A percentile compares a stretch with the other conserved stretches of the same genome.
Conservation (phyloP, 2,797 vertebrate species). For the Rallus crepitans region DNA sequence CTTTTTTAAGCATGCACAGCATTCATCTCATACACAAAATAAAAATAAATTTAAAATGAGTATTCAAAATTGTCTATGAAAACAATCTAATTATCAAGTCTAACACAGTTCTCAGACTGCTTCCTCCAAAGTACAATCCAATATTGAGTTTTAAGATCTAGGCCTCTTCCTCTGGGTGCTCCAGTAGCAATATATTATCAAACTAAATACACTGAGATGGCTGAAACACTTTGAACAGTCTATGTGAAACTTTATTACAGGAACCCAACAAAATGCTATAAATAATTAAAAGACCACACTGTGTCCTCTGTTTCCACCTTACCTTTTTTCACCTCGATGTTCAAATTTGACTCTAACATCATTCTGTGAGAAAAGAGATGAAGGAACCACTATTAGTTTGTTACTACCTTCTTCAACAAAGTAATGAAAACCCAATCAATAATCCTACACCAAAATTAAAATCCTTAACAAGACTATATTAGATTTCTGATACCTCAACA, state of each 20-base stretch:
- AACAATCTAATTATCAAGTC: not conserved
- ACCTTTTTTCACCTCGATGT: slow-evolving; percentile 98
- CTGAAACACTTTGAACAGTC: not conserved
- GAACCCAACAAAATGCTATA: not conserved
- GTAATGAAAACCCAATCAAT: not conserved
- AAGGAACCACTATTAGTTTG: slow-evolving; percentile 1
- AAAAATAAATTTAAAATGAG: not conserved
- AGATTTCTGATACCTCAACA: not conserved
- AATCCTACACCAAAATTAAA: not conserved
- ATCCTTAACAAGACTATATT: not conserved
- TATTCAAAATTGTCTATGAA: not conserved
- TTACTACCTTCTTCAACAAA: not conserved
- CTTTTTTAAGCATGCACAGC: not conserved
- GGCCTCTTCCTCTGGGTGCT: not conserved
- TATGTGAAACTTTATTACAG: not conserved
- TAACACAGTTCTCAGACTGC: not conserved
- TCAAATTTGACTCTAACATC: slow-evolving; percentile 99
- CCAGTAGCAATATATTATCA: not conserved
- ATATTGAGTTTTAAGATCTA: not conserved
- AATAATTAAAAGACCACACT: not conserved
- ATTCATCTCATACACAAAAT: not conserved
- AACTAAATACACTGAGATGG: not conserved
- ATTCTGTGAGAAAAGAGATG: slow-evolving; percentile 83
- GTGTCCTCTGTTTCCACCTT: slow-evolving; percentile 49
- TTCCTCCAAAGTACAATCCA: not conserved